A percentile compares a stretch with the other conserved stretches of the same genome.
Conservation (phyloP, 2,888 invertebrate species). For the Polydrusus cervinus region DNA sequence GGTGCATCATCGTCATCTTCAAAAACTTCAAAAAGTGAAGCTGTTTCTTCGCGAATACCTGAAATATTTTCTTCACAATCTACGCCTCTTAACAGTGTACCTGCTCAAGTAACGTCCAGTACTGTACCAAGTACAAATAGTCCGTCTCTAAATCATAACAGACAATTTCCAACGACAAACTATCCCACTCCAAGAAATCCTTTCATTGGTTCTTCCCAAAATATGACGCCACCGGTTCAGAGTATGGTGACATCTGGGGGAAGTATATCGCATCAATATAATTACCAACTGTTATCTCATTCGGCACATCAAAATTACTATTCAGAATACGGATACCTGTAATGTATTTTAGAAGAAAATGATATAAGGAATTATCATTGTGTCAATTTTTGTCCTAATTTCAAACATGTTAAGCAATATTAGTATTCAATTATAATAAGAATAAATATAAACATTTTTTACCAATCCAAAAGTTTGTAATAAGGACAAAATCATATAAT, state of each 20-base stretch:
- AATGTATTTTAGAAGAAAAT: not conserved
- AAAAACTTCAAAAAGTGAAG: conserved; percentile 1
- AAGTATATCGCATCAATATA: conserved; percentile 52
- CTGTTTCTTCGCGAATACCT: conserved; percentile 12
- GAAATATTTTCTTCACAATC: conserved; percentile 11
- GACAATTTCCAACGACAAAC: not conserved
- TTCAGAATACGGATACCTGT: conserved; percentile 42
- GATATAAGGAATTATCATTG: not conserved
- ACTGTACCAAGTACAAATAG: not conserved
- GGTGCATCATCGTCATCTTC: not conserved
- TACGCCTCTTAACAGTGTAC: conserved; percentile 12
- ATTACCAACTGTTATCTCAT: conserved; percentile 54
- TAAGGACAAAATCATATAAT: not conserved
- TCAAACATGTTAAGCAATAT: not conserved
- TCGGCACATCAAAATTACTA: conserved; percentile 44
- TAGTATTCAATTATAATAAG: not conserved
- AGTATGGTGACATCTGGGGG: conserved; percentile 17
- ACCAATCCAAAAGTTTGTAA: not conserved
- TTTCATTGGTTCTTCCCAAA: conserved; percentile 9
- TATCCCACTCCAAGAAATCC: conserved; percentile 15
- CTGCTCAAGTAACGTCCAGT: not conserved
- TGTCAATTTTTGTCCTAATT: not conserved
- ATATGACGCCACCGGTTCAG: conserved; percentile 24
- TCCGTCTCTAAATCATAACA: not conserved
- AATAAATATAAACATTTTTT: not conserved